A percentile compares a stretch with the other conserved stretches of the same genome.
These are phyloP conservation scores for Oxytorus armatus DNA, from an alignment of 2,888 invertebrate species.

Conservation along the genomic window DNA sequence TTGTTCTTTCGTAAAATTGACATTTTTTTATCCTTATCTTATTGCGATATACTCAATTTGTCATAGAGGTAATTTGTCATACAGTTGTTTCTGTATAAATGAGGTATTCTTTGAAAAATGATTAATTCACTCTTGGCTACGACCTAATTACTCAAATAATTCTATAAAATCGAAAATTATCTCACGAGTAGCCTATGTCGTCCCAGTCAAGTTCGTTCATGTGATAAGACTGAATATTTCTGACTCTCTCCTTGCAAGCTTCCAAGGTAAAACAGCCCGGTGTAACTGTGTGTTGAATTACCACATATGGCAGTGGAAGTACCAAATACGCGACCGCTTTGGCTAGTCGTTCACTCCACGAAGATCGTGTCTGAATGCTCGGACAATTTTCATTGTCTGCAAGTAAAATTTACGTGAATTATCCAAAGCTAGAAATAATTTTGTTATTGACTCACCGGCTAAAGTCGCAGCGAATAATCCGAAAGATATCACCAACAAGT, in stretches of 20 bases:
- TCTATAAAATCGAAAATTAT: conserved; percentile 13
- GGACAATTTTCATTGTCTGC: conserved; percentile 82
- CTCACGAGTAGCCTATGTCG: conserved; percentile 88
- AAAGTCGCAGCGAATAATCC: not conserved
- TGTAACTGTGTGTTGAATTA: conserved; percentile 87
- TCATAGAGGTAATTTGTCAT: too few species aligned
- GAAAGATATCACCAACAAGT: not conserved
- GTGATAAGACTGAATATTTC: conserved; percentile 86
- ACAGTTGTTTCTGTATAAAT: too few species aligned
- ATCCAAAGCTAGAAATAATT: not conserved
- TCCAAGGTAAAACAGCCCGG: conserved; percentile 83
- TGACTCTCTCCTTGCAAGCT: conserved; percentile 83
- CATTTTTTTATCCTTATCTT: too few species aligned
- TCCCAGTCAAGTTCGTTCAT: conserved; percentile 84
- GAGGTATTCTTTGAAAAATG: not conserved
- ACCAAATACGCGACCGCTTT: conserved; percentile 86
- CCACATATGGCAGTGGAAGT: conserved; percentile 85
- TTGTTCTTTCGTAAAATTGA: too few species aligned
- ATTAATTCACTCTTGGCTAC: not conserved
- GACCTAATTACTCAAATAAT: not conserved
- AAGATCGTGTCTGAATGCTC: conserved; percentile 85
- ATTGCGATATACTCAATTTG: too few species aligned
- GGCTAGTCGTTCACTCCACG: conserved; percentile 87
- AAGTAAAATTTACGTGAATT: not conserved
- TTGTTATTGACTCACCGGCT: conserved; percentile 19